Evolutionary conservation across 1,140 invertebrate genomes (phyloP).

Genomic region (Phymastichus coffea): DNA sequence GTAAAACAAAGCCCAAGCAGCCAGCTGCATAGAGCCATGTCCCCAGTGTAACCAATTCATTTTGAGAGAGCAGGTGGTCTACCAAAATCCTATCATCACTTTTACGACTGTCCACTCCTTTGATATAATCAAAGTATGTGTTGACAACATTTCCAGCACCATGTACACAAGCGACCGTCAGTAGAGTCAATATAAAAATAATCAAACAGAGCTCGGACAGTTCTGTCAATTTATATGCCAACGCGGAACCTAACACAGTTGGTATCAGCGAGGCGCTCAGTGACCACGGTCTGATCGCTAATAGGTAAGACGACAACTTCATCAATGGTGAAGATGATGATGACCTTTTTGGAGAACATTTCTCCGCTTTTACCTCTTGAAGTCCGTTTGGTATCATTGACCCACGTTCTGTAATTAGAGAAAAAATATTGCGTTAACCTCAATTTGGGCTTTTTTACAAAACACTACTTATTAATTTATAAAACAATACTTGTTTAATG

Average conservation of each 20-base stretch:
- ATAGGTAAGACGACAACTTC: slow-evolving; percentile 83
- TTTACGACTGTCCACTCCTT: slow-evolving; percentile 89
- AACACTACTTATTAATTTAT: not conserved
- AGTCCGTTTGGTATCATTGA: slow-evolving; percentile 27
- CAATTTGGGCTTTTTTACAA: no score
- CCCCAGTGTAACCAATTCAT: slow-evolving; percentile 85
- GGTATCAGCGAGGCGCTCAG: slow-evolving; percentile 88
- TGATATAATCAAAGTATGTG: slow-evolving; percentile 92
- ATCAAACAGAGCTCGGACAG: slow-evolving; percentile 73
- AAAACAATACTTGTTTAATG: not conserved
- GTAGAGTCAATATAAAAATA: slow-evolving; percentile 76
- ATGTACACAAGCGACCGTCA: slow-evolving; percentile 88
- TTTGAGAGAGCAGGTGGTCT: slow-evolving; percentile 81
- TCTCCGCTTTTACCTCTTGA: slow-evolving; percentile 14
- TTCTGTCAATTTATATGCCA: slow-evolving; percentile 77
- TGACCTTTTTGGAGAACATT: slow-evolving; percentile 26
- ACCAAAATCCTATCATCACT: slow-evolving; percentile 91
- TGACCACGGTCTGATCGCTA: slow-evolving; percentile 89
- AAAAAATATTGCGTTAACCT: no score
- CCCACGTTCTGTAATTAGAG: slow-evolving; percentile 1
- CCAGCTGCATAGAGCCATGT: slow-evolving; percentile 84
- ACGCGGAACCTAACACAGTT: slow-evolving; percentile 79
- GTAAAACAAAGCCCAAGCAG: slow-evolving; percentile 82
- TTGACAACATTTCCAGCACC: slow-evolving; percentile 96
- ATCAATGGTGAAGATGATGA: slow-evolving; percentile 62